Evolutionary conservation across 2,797 vertebrate genomes (phyloP).

Genomic region (Gadopsis bispinosus): DNA sequence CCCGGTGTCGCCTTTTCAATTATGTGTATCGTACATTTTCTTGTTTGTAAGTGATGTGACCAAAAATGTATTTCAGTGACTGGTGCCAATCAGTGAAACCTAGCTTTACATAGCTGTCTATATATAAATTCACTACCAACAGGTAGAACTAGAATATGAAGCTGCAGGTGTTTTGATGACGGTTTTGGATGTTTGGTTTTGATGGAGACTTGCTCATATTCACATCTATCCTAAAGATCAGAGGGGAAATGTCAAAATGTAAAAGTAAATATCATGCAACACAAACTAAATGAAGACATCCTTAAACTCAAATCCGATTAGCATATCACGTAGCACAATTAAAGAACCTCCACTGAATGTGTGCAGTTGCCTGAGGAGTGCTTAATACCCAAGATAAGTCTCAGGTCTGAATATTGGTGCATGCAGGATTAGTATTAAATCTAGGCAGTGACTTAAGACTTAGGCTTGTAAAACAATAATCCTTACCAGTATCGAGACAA

Average conservation of each 20-base stretch:
- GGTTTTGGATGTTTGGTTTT: not conserved
- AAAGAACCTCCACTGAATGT: conserved; percentile 43
- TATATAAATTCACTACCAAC: not conserved
- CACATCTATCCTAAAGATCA: conserved; percentile 5
- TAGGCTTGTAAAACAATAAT: conserved; percentile 79
- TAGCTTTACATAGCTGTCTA: not conserved
- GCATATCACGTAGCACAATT: conserved; percentile 42
- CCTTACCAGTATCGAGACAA: conserved; percentile 60
- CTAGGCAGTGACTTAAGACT: conserved; percentile 53
- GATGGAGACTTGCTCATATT: not conserved
- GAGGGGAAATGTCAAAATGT: conserved; percentile 5
- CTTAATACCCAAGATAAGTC: conserved; percentile 63
- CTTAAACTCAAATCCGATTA: conserved; percentile 22
- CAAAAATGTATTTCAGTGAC: not conserved
- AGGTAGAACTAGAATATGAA: not conserved
- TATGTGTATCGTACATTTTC: not conserved
- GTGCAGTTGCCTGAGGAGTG: conserved; percentile 55
- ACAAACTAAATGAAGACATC: conserved; percentile 26
- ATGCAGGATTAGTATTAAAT: conserved; percentile 71
- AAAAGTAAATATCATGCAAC: conserved; percentile 12
- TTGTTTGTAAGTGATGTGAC: not conserved
- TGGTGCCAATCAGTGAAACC: not conserved
- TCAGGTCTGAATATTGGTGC: conserved; percentile 64
- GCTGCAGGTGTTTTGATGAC: not conserved
- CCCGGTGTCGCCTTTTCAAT: not conserved